Conservation (phyloP, 1,140 invertebrate genomes). For the Calephelis nemesis region DNA sequence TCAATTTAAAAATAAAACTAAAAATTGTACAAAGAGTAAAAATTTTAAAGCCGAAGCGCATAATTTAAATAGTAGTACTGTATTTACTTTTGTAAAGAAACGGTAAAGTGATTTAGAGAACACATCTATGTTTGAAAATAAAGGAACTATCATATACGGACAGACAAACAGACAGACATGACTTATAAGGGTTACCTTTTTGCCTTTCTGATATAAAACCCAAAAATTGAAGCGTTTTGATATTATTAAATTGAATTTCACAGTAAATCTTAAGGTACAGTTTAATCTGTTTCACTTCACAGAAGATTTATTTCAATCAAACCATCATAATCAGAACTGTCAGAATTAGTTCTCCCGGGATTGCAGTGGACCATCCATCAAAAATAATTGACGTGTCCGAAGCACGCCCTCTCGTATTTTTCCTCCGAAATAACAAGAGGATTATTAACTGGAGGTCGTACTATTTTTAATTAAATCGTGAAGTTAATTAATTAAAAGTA, state of each 20-base stretch:
- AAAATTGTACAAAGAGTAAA: too few relatives aligned
- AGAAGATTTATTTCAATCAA: constrained; percentile 5
- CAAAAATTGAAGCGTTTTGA: not conserved
- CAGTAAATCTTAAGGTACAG: not conserved
- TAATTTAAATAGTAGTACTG: too few relatives aligned
- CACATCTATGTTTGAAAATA: too few relatives aligned
- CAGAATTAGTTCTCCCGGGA: constrained; percentile 10
- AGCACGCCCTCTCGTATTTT: constrained; percentile 1
- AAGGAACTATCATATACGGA: too few relatives aligned
- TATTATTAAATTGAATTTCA: not conserved
- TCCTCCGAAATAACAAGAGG: not conserved
- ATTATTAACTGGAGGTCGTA: not conserved
- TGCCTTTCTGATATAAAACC: too few relatives aligned
- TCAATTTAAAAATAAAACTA: too few relatives aligned
- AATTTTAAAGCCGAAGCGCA: too few relatives aligned
- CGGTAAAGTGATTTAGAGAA: too few relatives aligned
- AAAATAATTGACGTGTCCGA: constrained; percentile 12
- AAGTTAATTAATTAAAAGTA: not conserved
- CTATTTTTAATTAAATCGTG: not conserved
- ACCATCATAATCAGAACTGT: constrained; percentile 6
- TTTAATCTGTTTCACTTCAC: constrained; percentile 1
- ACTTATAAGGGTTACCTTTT: too few relatives aligned
- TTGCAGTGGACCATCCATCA: constrained; percentile 9
- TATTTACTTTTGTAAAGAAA: too few relatives aligned
- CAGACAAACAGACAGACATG: too few relatives aligned